Base-by-base conservation (phyloP, 2,888 invertebrate genomes). In the Philonicus albiceps region DNA sequence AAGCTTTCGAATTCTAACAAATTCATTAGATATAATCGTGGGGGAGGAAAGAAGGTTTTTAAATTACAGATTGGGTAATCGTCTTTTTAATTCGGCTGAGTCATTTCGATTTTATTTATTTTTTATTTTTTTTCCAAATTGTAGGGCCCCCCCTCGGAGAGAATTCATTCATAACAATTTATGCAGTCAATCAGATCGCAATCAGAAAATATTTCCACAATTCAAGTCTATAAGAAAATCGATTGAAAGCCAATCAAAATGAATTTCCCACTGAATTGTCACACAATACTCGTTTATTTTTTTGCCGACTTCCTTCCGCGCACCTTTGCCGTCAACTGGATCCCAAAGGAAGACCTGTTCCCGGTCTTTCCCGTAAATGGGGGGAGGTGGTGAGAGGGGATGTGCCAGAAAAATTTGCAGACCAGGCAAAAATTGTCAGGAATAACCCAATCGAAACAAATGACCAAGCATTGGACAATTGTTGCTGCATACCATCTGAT, bases 401-500 rank as follows among this genome's bases (percentile, higher is more conserved):
- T 30, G 31, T 83, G 27, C 27, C 8, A 31, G 84, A 72, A 73
- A 64, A 84, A 84, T 73, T 73, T 73, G 73, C 43, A 84, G 73
- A 73, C 37, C 73, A 43, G 43, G 73, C 72, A 73, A 30, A 43
- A 83, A 64, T 72, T 83, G 64, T 86, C 76, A 76, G 55, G 53
- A 86, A 84, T 86, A 84, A 83, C 86, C 74, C 86, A 86, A 86
- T 85, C 76, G 86, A 86, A 80, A 83, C 83, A 83, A 86, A 86
- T 86, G 86, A 83, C 86, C 80, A 83, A n/a, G 74, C 81, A 83
- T 86, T 31, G 13, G 80, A 80, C 80, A 83, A 86, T 84, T 86
- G 86, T 86, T 86, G 86, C 86, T 86, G 53, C 55, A 75, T 55
- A 85, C 86, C 86, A 86, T 86, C 84, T 86, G 86, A 84, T 86